Evolutionary conservation across 2,797 vertebrate species (phyloP), one percentile per base, ranked within the genome.

Genomic region (Cetoscarus ocellatus): DNA sequence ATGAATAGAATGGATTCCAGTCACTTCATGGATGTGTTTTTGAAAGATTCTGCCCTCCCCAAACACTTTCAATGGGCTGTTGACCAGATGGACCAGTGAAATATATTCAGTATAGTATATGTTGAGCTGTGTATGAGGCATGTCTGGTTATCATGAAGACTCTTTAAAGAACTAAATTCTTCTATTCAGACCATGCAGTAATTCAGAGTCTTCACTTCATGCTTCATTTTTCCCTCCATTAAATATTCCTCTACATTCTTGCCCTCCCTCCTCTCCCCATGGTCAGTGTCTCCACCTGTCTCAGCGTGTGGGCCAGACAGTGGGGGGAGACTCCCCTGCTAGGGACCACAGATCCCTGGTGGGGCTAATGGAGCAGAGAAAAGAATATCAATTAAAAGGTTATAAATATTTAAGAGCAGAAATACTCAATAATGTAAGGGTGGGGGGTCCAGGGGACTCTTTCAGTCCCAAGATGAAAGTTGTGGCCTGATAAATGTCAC

Each of bases 341-440:
- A 88, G 90, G 91, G 90, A 88, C 91, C 86, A 66, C 1, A 62
- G 79, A 80, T 91, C 92, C 91, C 90, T 67, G 72, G 89, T 90
- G 92, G 86, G 90, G 69, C 86, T 91, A 86, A 88, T 88, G 80
- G 88, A 91, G 90, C 89, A 87, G 85, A 81, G 88, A 91, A 85
- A 82, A 90, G 93, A 94, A 93, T 94, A 95, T 95, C 94, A 95
- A 94, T 94, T 95, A 94, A 94, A 94, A 92, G 84, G 91, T 90
- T 89, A 94, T 94, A 93, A 94, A 95, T 95, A 95, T 95, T 95
- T 94, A 94, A 95, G 84, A 91, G 91, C 88, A 91, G 92, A 92
- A 88, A 92, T 91, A 94, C 94, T 95, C 94, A 93, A 94, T 94
- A 94, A 91, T 90, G 91, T 92, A 90, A 89, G 87, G 86, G 90